Conservation (phyloP, 1,140 invertebrate species). For the Callitettix versicolor region DNA sequence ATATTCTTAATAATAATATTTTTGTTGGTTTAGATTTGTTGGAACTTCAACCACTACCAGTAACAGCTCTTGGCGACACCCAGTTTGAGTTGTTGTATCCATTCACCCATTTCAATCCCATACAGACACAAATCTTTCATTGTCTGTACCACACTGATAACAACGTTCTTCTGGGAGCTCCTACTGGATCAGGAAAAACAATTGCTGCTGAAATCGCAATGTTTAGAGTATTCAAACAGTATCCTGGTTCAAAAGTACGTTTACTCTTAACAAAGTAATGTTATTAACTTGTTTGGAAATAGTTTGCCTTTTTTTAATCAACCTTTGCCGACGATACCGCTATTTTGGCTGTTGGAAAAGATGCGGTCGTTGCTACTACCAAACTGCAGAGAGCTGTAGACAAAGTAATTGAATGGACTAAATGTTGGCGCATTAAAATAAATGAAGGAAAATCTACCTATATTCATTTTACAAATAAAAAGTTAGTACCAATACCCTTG, state of each 20-base stretch:
- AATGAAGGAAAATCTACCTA: no score
- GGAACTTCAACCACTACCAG: constrained; percentile 80
- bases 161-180: constrained; percentile 91
- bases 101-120: constrained; percentile 96
- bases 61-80: constrained; percentile 67
- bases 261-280: not conserved
- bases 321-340: no score
- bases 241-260: constrained; percentile 70
- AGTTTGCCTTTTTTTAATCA: no score
- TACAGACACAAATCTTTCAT: constrained; percentile 98
- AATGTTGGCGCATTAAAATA: no score
- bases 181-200: constrained; percentile 98
- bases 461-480: no score
- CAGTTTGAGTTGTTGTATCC: constrained; percentile 73
- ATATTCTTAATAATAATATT: no score
- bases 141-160: constrained; percentile 90
- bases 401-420: no score
- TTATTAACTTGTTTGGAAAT: not conserved
- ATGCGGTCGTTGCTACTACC: no score
- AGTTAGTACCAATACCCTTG: no score
- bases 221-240: constrained; percentile 79
- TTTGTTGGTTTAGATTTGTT: constrained; percentile 85
- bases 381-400: no score
- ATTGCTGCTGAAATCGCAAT: constrained; percentile 97
- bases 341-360: no score